Base-by-base conservation (phyloP, 2,797 vertebrate species). In the Phrynocephalus vlangalii region DNA sequence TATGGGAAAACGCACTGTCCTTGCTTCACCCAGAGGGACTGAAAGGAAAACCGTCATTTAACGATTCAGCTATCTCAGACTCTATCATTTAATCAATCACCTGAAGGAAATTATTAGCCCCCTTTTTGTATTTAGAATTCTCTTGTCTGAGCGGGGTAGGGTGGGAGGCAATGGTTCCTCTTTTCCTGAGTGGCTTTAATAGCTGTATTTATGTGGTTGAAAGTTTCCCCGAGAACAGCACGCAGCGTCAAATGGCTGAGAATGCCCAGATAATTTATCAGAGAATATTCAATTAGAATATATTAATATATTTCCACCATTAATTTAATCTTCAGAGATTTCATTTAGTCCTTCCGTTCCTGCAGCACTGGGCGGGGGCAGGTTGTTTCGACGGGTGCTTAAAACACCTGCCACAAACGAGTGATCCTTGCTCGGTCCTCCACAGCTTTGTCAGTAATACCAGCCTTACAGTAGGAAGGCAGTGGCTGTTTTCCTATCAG, bases 291-390 rank as follows among this genome's bases (percentile, higher is more conserved):
- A 97, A 97, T 98, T 97, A 97, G 97, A 97, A 97, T 96, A 96
- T 94, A 97, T 96, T 97, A 97, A 97, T 97, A 97, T 97, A 94
- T 97, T 97, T 95, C 94, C 94, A 95, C 96, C 96, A 95, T 96
- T 97, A 97, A 98, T 97, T 97, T 97, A 95, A 95, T 98, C 98
- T 97, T 98, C 97, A 97, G 97, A 97, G 97, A 97, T 97, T 97
- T 97, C 96, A 97, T 97, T 97, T 96, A 96, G 93, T 90, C 90
- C 0, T 87, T 91, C 94, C 92, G 90, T 91, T 84, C 87, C 92
- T 90, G 92, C 83, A 88, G 93, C 91, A 72, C 89, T 86, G 82
- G 87, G 89, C 60, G 90, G 93, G 90, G 93, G 92, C 85, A 90
- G 93, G 82, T 80, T 88, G 92, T 92, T 83, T 92, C 92, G 94